Evolutionary conservation across 2,797 vertebrate genomes (phyloP), one percentile per base, ranked within the genome.

Genomic region (Phaenicophaeus curvirostris): DNA sequence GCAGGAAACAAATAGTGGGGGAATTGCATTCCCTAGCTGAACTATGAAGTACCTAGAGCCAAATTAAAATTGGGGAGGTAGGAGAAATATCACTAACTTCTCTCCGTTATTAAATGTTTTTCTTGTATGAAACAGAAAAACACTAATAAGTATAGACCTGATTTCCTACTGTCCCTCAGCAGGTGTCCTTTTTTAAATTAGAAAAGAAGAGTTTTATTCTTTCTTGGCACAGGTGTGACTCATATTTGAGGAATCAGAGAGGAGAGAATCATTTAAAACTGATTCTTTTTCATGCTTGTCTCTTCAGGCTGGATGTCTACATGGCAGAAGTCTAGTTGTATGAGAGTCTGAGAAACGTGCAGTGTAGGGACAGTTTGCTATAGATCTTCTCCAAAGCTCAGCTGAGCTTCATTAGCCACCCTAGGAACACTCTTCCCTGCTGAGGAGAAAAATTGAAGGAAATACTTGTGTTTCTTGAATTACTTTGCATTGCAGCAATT

Each of bases 381-480:
- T 21, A 76, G 81, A 61, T 58, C 54, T 74, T 95, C 74, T 91
- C 62, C 57, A 85, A 82, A 80, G 46, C 39, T 74, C 77, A 95
- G 82, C 84, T 95, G 93, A 94, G 62, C 68, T 84, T 95, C 79
- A 90, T 96, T 92, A 93, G 8, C 24, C n/a, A 41, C 83, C 39
- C 53, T 46, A 81, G 76, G 73, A 85, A 48, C 9, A 13, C 24
- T 67, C 37, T 63, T 95, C 89, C 93, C 82, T 41, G 69, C 68
- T 83, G 93, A 96, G 94, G 44, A 78, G 79, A 91, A 87, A 89
- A 92, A 96, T 59, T 91, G 62, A 96, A 93, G 74, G 74, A 95
- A 96, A 95, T 85, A 11, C 63, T 91, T 94, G 82, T 92, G 68
- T 95, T 92, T 94, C 54, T 94, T 95, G 58, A 95, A 89, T 90